These are phyloP conservation scores for Lynx canadensis DNA, from an alignment of 2,113 vertebrate genomes.

Conservation along the genomic window DNA sequence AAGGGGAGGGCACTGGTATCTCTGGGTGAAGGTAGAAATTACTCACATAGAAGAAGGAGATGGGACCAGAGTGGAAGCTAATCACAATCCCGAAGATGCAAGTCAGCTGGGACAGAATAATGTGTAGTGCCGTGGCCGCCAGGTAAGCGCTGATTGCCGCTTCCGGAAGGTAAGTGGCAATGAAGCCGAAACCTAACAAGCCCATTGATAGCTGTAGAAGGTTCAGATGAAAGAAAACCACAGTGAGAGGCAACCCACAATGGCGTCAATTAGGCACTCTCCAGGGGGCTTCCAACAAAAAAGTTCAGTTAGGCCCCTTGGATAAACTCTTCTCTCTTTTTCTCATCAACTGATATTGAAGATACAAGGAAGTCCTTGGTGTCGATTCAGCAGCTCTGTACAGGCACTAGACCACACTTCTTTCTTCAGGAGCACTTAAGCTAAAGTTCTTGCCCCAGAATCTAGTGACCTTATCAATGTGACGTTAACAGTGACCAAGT, in stretches of 20 bases:
- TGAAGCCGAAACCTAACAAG: slow-evolving; percentile 76
- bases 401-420: not conserved
- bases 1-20: not conserved
- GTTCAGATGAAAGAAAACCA: not conserved
- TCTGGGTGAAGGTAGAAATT: not conserved
- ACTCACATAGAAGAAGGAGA: slow-evolving; percentile 83
- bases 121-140: slow-evolving; percentile 72
- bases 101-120: slow-evolving; percentile 79
- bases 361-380: not conserved
- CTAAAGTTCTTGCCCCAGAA: not conserved
- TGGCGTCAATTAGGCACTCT: not conserved
- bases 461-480: not conserved
- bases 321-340: not conserved
- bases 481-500: not conserved
- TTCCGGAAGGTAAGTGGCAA: slow-evolving; percentile 75
- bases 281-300: not conserved
- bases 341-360: not conserved
- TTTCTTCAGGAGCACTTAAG: not conserved
- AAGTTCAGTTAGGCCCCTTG: not conserved
- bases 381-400: not conserved
- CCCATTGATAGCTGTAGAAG: slow-evolving; percentile 76
- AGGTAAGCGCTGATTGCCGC: slow-evolving; percentile 77
- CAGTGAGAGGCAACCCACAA: not conserved
- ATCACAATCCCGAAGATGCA: slow-evolving; percentile 78
- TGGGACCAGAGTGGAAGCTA: slow-evolving; percentile 73